phyloP scores from a whole-genome alignment of 2,113 vertebrate genomes.

The Ceyx cyanopectus region DNA sequence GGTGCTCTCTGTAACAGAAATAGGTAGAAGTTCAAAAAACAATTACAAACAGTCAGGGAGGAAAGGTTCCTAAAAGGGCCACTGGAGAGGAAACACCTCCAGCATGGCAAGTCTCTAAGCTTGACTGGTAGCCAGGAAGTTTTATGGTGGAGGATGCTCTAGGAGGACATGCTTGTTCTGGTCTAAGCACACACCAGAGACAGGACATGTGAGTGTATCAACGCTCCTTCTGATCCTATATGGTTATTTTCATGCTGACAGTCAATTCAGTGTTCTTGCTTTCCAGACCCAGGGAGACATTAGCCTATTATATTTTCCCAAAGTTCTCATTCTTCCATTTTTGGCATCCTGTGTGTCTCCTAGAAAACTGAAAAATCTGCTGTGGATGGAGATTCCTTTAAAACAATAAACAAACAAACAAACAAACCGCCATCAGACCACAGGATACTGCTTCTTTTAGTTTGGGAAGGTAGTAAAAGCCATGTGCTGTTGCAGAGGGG shows the following conservation, averaged over 20 bases:
- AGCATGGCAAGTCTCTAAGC: background rate
- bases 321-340: background rate
- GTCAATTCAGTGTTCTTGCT: background rate
- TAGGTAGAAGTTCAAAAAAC: background rate
- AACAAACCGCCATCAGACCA: background rate
- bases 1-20: background rate
- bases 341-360: background rate
- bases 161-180: background rate
- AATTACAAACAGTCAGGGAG: background rate
- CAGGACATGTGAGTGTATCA: background rate
- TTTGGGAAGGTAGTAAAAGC: background rate
- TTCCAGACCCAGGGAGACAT: background rate
- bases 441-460: background rate
- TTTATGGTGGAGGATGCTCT: background rate
- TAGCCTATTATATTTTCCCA: background rate
- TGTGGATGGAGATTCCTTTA: background rate
- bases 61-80: background rate
- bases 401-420: background rate
- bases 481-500: background rate
- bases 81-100: background rate
- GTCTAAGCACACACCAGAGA: background rate
- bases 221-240: background rate
- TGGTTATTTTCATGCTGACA: background rate
- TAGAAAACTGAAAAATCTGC: background rate
- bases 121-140: background rate